Percentiles rank a stretch among this genome's conserved stretches.
Evolutionary conservation across 2,797 vertebrate genomes (phyloP).

Genomic region (Hydrocynus forskahlii): DNA sequence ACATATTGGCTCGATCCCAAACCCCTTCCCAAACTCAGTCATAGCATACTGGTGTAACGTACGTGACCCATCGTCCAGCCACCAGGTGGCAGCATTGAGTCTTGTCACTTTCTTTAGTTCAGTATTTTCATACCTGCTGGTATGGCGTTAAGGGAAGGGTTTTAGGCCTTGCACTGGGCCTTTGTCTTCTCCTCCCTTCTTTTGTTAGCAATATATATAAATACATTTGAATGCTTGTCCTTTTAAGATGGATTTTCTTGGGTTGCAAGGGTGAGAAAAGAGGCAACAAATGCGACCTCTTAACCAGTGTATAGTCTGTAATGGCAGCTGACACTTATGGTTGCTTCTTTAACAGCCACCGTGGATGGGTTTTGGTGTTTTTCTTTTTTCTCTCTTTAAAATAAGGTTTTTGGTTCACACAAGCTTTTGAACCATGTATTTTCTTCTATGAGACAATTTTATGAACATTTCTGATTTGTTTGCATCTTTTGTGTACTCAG

Average conservation of each 20-base stretch:
- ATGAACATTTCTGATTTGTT: slow-evolving; percentile 1
- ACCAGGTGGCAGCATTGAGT: slow-evolving; percentile 41
- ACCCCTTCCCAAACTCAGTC: slow-evolving; percentile 2
- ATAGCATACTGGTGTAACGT: neutral
- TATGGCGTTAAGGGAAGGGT: neutral
- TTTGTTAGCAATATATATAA: slow-evolving; percentile 70
- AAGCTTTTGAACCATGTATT: neutral
- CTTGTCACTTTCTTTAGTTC: neutral
- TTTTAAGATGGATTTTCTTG: slow-evolving; percentile 15
- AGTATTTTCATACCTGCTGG: neutral
- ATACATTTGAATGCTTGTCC: slow-evolving; percentile 10
- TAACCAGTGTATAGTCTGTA: slow-evolving; percentile 28
- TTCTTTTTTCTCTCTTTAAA: neutral
- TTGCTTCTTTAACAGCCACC: slow-evolving; percentile 14
- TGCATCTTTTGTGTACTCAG: slow-evolving; percentile 21
- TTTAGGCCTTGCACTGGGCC: neutral
- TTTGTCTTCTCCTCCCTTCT: slow-evolving; percentile 52
- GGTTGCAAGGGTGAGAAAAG: neutral
- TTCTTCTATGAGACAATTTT: neutral
- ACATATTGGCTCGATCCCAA: slow-evolving; percentile 16
- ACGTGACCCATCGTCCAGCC: neutral
- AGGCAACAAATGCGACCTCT: neutral
- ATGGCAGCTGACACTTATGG: slow-evolving; percentile 45
- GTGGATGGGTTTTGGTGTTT: neutral
- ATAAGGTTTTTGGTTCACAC: neutral